Conservation (phyloP, 2,113 vertebrate species). For the Leucoraja erinaceus region DNA sequence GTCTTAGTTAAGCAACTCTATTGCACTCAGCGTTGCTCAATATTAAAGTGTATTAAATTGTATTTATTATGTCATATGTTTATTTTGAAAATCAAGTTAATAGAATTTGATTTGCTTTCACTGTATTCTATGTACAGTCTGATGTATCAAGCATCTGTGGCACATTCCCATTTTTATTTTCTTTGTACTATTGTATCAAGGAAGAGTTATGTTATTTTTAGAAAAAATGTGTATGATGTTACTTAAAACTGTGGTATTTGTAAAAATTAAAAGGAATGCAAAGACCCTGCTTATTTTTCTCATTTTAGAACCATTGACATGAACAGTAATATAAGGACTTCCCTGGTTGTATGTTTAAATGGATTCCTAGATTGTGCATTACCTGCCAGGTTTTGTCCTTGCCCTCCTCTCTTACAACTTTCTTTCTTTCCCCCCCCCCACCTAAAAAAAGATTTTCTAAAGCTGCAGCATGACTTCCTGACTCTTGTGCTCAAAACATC, state of each 20-base stretch:
- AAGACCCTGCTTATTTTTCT: neutral
- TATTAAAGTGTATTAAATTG: neutral
- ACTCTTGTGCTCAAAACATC: no score
- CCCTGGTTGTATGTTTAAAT: neutral
- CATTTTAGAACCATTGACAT: neutral
- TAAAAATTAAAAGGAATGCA: neutral
- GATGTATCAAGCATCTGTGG: neutral
- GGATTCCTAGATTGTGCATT: no score
- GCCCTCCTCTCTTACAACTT: no score
- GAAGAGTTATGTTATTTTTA: conserved; percentile 1
- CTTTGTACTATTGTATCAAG: neutral
- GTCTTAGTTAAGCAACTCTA: neutral
- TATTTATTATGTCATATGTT: neutral
- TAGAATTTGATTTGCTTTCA: neutral
- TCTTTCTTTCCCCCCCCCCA: no score
- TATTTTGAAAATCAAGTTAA: neutral
- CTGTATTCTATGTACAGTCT: neutral
- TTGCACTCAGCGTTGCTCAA: neutral
- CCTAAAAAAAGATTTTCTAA: no score
- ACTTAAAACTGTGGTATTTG: conserved; percentile 1
- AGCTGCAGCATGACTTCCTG: no score
- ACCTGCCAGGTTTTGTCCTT: no score
- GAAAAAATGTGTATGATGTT: conserved; percentile 1
- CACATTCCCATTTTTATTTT: neutral
- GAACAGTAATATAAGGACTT: neutral